Evolutionary conservation across 1,140 invertebrate species (phyloP), one percentile per base, ranked within the genome.

Genomic region (Oreohelix idahoensis): DNA sequence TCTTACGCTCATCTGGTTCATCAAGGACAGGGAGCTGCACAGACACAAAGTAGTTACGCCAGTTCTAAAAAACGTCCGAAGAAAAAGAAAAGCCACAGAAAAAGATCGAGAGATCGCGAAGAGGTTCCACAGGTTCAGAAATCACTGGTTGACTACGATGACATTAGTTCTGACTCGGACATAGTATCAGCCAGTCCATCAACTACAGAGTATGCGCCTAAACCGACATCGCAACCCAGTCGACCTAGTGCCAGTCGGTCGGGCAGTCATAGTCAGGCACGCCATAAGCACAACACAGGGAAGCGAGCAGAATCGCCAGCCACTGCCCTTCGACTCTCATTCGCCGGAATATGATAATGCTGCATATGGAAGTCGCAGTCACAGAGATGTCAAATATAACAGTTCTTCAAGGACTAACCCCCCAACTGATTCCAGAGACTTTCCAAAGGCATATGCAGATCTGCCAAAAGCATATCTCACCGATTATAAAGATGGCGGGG

Each of bases 141-240:
- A 78, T 84, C 87, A 73, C 86, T 91, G 49, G 90, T 92, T 32
- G 90, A 83, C n/a, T 91, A 92, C 83, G 90, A 92, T 86, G 90
- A 91, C 81, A 88, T 91, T 29, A 90, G 88, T 84, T 91, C 89
- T 66, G 91, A 84, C 42, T 80, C 84, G 23, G 80, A 84, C 42
- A 71, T 84, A 11, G 71, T 75, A 35, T 71, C 79, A 42, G 0
- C 63, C 8, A 81, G 69, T 51, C 66, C 42, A 45, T 8, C 42
- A 8, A 45, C 42, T 8, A 45, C 42, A 45, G 42, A 45, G 42
- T 45, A 5, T 45, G 42, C 15, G 42, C 42, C 15, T 5, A 45
- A 79, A 51, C 76, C 69, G 69, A 74, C 71, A 23, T 74, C 71
- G 73, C 79, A 35, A 53, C 70, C 58, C 53, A 80, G 63, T n/a